These are phyloP conservation scores for Lepilemur ruficaudatus DNA, from an alignment of 2,797 vertebrate species.

Conservation along the genomic window DNA sequence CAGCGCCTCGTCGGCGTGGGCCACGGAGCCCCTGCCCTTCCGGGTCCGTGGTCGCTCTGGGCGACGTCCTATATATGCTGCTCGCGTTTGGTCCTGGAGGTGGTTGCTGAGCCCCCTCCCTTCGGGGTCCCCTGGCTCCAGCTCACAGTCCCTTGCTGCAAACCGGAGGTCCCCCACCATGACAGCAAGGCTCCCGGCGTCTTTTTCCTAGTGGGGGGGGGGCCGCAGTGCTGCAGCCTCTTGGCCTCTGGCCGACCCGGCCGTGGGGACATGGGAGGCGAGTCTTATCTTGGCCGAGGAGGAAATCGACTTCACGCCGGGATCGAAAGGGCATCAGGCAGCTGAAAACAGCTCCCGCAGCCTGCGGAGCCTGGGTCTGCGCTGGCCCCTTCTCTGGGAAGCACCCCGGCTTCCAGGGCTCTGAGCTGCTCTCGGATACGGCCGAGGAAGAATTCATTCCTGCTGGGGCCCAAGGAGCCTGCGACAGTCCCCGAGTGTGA, in stretches of 20 bases:
- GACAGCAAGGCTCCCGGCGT: rapidly evolving
- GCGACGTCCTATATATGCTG: background rate
- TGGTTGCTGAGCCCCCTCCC: background rate
- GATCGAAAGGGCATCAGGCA: background rate
- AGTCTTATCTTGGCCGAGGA: background rate
- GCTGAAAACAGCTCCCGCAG: background rate
- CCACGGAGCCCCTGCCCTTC: background rate
- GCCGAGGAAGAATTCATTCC: background rate
- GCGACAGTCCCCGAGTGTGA: background rate
- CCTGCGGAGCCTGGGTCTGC: background rate
- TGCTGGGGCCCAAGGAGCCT: background rate
- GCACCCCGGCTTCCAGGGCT: rapidly evolving
- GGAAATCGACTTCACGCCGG: background rate
- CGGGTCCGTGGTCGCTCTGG: background rate
- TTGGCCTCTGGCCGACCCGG: rapidly evolving
- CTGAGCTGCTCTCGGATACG: background rate
- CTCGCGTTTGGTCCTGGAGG: rapidly evolving
- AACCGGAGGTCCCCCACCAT: too few relatives aligned
- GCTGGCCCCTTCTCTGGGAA: background rate
- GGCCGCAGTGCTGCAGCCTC: background rate
- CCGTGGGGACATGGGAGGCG: too few relatives aligned
- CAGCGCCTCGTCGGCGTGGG: too few relatives aligned
- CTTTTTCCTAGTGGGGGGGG: background rate
- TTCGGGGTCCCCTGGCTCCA: rapidly evolving
- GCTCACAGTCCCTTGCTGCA: background rate